phyloP scores from a whole-genome alignment of 2,888 invertebrate genomes.

The Ormyrus labotus region DNA sequence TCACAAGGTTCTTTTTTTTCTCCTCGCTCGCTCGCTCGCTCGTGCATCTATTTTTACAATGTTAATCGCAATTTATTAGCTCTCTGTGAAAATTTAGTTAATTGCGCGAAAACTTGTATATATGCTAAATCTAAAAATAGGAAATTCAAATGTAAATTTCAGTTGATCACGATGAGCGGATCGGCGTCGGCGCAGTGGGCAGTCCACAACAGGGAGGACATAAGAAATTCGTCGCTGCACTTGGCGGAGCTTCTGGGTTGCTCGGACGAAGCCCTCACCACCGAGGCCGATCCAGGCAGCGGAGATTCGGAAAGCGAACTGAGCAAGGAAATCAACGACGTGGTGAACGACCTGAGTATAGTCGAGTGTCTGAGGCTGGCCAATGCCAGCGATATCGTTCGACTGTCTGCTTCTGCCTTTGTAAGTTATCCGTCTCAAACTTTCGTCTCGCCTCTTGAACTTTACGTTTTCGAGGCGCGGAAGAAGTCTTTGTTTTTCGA shows the following conservation, averaged over 20 bases:
- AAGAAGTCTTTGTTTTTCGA: too few relatives aligned
- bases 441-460: neutral
- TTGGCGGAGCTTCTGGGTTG: slow-evolving; percentile 63
- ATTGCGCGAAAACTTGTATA: neutral
- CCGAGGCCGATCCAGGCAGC: neutral
- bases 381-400: slow-evolving; percentile 24
- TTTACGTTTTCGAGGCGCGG: too few relatives aligned
- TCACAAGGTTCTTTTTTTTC: slow-evolving; percentile 55
- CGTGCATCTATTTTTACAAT: too few relatives aligned
- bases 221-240: slow-evolving; percentile 60
- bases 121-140: neutral
- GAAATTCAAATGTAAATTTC: neutral
- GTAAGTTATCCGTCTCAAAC: slow-evolving; percentile 53
- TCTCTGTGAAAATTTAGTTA: neutral
- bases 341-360: slow-evolving; percentile 52
- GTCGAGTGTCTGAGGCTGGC: slow-evolving; percentile 61
- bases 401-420: neutral
- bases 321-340: neutral
- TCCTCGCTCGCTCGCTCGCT: neutral
- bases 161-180: slow-evolving; percentile 66
- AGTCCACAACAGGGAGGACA: slow-evolving; percentile 54
- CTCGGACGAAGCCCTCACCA: neutral
- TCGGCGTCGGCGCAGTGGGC: slow-evolving; percentile 59
- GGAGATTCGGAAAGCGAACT: slow-evolving; percentile 16
- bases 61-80: too few relatives aligned